Evolutionary conservation across 2,888 invertebrate genomes (phyloP).

Genomic region (Tridacna gigas): DNA sequence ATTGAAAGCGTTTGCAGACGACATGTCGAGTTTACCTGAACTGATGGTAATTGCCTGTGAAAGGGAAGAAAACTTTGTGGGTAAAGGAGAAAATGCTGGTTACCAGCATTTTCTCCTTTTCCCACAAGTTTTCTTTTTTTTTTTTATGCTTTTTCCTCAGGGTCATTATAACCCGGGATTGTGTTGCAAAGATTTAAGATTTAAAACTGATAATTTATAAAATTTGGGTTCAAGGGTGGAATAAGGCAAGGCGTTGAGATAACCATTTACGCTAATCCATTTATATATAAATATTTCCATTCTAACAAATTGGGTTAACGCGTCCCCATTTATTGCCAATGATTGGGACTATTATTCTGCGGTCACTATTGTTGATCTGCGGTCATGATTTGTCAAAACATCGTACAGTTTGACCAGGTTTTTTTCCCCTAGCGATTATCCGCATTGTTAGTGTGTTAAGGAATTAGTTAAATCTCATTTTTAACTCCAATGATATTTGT

Average conservation of each 20-base stretch:
- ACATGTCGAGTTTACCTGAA: too few relatives aligned
- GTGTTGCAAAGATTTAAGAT: too few relatives aligned
- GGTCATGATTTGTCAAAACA: slow-evolving; percentile 53
- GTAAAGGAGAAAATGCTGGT: not conserved
- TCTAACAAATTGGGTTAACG: slow-evolving; percentile 40
- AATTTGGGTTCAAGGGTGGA: not conserved
- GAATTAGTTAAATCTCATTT: slow-evolving; percentile 18
- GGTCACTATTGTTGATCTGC: slow-evolving; percentile 16
- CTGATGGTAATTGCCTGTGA: too few relatives aligned
- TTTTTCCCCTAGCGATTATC: slow-evolving; percentile 31
- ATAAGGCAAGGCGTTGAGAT: slow-evolving; percentile 11
- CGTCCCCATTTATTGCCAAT: slow-evolving; percentile 7
- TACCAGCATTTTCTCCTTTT: too few relatives aligned
- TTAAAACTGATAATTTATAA: too few relatives aligned
- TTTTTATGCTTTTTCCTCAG: too few relatives aligned
- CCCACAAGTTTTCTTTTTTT: too few relatives aligned
- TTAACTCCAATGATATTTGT: slow-evolving; percentile 22
- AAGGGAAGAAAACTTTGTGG: not conserved
- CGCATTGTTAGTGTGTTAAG: slow-evolving; percentile 20
- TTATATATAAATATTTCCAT: slow-evolving; percentile 53
- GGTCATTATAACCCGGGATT: too few relatives aligned
- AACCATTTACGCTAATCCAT: slow-evolving; percentile 42
- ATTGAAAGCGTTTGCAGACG: too few relatives aligned
- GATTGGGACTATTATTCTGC: slow-evolving; percentile 12
- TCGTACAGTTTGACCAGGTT: slow-evolving; percentile 33